These are phyloP conservation scores for Periophthalmus modestus DNA, from an alignment of 2,113 vertebrate genomes.

Conservation along the genomic window DNA sequence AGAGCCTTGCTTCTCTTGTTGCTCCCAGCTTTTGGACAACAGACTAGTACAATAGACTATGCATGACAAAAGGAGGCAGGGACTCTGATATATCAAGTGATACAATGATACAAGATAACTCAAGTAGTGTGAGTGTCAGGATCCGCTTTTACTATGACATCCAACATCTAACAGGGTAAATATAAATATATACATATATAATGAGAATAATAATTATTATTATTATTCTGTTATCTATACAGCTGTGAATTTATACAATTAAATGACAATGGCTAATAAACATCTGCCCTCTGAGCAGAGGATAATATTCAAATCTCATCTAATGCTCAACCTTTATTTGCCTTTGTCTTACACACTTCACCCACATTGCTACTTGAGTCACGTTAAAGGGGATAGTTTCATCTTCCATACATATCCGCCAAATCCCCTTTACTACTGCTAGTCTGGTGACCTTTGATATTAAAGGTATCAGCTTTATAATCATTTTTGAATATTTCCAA, in stretches of 20 bases:
- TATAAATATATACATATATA: background rate
- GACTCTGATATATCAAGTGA: conserved; percentile 17
- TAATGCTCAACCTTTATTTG: background rate
- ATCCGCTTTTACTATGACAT: background rate
- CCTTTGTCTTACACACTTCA: background rate
- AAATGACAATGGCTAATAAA: background rate
- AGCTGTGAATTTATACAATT: background rate
- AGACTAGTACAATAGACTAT: conserved; percentile 18
- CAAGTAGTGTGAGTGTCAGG: background rate
- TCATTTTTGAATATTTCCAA: background rate
- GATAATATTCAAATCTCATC: background rate
- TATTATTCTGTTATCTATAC: background rate
- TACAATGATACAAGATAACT: conserved; percentile 2
- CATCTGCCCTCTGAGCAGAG: background rate
- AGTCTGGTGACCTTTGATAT: background rate
- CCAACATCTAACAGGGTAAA: background rate
- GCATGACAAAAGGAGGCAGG: conserved; percentile 37
- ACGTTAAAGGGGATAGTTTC: background rate
- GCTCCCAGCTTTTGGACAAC: conserved; percentile 57
- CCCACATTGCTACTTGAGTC: background rate
- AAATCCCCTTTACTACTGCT: no score
- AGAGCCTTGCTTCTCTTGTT: conserved; percentile 54
- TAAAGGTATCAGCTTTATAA: background rate
- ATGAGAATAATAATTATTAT: background rate
- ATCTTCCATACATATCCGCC: background rate